Conservation (phyloP, 1,140 invertebrate species). For the Drosophila nigromelanica region DNA sequence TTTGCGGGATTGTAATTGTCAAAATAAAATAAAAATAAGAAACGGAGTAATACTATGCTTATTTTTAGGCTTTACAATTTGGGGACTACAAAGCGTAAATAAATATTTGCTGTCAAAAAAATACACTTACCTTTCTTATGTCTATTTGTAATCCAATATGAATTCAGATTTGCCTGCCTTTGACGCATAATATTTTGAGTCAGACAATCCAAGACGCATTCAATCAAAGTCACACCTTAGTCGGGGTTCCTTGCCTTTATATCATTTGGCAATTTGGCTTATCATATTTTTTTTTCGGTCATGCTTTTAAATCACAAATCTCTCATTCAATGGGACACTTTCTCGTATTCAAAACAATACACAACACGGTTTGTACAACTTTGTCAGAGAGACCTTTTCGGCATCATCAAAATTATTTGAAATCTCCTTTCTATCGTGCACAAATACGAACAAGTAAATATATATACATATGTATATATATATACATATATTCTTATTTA, state of each 20-base stretch:
- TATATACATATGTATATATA: background rate
- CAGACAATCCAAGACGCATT: conserved; percentile 2
- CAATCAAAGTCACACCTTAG: conserved; percentile 23
- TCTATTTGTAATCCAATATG: conserved; percentile 25
- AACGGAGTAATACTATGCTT: too few species aligned
- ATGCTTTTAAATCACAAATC: conserved; percentile 44
- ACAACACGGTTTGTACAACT: conserved; percentile 8
- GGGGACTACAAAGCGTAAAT: background rate
- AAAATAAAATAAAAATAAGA: background rate
- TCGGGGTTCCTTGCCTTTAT: background rate
- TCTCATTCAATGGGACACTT: conserved; percentile 29
- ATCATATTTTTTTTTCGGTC: conserved; percentile 23
- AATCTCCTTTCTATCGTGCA: conserved; percentile 1
- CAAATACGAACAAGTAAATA: conserved; percentile 3
- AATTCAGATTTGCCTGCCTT: conserved; percentile 11
- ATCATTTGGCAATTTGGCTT: conserved; percentile 18
- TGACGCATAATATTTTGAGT: background rate
- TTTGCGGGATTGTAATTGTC: too few species aligned
- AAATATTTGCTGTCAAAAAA: background rate
- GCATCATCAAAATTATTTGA: conserved; percentile 19
- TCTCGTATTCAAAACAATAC: conserved; percentile 18
- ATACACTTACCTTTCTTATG: conserved; percentile 6
- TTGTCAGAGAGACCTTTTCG: conserved; percentile 19
- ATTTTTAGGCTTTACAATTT: too few species aligned
- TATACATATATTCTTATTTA: conserved; percentile 26